Conservation (phyloP, 2,888 invertebrate species). For the Stenodema calcarata region DNA sequence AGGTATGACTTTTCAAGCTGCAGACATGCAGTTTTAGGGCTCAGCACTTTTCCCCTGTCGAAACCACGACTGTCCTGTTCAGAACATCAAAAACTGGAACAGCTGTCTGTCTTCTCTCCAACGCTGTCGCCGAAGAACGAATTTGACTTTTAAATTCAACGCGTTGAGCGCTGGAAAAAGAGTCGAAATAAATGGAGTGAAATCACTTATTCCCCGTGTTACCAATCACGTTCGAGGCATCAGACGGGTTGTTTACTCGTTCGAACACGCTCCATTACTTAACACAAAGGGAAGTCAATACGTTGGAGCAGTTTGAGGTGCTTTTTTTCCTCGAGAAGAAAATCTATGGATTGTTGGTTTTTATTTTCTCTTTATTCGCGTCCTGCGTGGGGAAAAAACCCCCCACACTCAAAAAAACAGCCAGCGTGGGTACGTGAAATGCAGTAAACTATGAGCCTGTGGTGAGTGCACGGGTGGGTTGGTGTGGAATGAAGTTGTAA, state of each 20-base stretch:
- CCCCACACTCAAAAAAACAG: not conserved
- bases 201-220: not conserved
- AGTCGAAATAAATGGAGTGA: not conserved
- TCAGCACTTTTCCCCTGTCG: no score
- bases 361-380: not conserved
- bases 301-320: not conserved
- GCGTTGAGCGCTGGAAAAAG: not conserved
- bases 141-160: not conserved
- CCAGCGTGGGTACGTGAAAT: not conserved
- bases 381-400: no score
- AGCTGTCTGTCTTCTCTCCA: no score
- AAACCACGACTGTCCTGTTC: no score
- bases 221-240: not conserved
- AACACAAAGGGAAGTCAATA: not conserved
- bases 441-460: not conserved
- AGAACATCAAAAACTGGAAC: no score
- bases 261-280: not conserved
- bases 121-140: no score
- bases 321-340: not conserved
- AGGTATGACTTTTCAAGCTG: no score
- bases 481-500: constrained; percentile 3
- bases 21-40: no score
- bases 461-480: not conserved
- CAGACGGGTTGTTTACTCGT: not conserved
- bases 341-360: not conserved